Percentiles rank a stretch among this genome's conserved stretches.
Evolutionary conservation across 2,113 vertebrate species (phyloP).

Genomic region (Dipodomys ordii): DNA sequence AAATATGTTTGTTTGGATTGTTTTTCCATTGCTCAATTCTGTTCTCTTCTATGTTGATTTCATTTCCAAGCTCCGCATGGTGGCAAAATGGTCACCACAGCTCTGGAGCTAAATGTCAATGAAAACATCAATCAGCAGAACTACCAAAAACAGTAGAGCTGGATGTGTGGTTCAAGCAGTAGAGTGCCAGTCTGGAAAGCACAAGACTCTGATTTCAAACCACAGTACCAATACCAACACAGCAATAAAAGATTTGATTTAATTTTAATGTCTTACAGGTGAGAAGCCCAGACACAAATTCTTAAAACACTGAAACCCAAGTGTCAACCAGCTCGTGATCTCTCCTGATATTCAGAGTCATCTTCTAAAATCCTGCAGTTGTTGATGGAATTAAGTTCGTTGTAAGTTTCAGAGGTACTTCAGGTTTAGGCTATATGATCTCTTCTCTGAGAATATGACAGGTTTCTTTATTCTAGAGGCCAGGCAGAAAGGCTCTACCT

Average conservation of each 20-base stretch:
- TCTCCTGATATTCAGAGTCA: not conserved
- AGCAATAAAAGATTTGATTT: too few species aligned
- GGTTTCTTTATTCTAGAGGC: not conserved
- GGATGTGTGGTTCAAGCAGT: too few species aligned
- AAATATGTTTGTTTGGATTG: not conserved
- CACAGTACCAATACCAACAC: too few species aligned
- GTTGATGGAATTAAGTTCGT: not conserved
- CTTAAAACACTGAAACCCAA: not conserved
- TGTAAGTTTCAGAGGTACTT: not conserved
- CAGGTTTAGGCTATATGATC: not conserved
- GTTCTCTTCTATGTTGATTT: conserved; percentile 31
- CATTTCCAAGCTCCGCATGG: conserved; percentile 39
- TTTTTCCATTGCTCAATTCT: conserved; percentile 35
- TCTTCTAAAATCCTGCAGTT: not conserved
- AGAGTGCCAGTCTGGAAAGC: too few species aligned
- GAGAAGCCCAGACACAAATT: not conserved
- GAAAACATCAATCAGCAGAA: not conserved
- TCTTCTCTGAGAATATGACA: not conserved
- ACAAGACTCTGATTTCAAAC: too few species aligned
- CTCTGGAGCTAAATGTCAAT: not conserved
- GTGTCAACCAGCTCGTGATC: not conserved
- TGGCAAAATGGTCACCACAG: not conserved
- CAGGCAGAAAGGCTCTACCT: not conserved
- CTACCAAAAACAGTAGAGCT: too few species aligned
- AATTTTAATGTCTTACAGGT: not conserved